Percentiles rank a stretch among this genome's conserved stretches.
Evolutionary conservation across 2,888 invertebrate genomes (phyloP).

Genomic region (Trichacis sp.): DNA sequence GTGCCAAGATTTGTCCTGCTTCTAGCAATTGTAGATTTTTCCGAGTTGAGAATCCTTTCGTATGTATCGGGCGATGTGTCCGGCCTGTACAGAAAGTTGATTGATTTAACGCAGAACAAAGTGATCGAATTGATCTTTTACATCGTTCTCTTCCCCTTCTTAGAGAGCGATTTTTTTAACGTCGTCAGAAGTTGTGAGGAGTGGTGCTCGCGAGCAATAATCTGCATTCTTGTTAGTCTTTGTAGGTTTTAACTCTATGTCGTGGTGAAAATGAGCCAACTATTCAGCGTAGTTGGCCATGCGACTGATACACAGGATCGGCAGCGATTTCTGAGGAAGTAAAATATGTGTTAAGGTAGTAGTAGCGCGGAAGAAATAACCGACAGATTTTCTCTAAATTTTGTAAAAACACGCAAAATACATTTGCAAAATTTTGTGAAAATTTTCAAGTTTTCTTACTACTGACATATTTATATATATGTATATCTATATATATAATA

Average conservation of each 20-base stretch:
- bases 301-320: conserved; percentile 18
- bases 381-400: too few species aligned
- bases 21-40: conserved; percentile 7
- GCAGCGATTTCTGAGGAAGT: conserved; percentile 16
- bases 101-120: conserved; percentile 15
- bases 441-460: too few species aligned
- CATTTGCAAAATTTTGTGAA: too few species aligned
- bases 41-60: conserved; percentile 12
- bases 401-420: too few species aligned
- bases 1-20: neutral
- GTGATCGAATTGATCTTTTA: conserved; percentile 11
- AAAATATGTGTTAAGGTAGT: conserved; percentile 21
- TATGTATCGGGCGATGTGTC: conserved; percentile 13
- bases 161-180: neutral
- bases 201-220: conserved; percentile 11
- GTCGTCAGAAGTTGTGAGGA: neutral
- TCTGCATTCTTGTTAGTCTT: conserved; percentile 20
- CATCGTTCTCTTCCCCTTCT: neutral
- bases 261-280: conserved; percentile 14
- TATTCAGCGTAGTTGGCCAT: conserved; percentile 28
- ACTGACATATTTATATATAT: too few species aligned
- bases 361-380: too few species aligned
- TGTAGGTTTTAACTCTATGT: conserved; percentile 11
- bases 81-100: conserved; percentile 15
- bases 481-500: too few species aligned